phyloP scores from a whole-genome alignment of 2,888 invertebrate genomes.

The Phalera bucephala region DNA sequence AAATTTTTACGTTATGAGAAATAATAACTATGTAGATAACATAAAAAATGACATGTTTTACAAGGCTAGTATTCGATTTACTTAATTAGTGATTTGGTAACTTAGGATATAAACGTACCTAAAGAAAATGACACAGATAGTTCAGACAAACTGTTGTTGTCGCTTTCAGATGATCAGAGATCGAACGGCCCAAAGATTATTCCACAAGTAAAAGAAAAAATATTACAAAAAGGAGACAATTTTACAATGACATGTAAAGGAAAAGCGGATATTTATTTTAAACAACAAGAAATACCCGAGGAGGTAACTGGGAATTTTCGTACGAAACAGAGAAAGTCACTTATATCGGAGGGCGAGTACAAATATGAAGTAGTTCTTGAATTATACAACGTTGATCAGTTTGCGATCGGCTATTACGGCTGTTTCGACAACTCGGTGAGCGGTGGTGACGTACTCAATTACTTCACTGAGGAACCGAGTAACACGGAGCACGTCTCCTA shows the following conservation, averaged over 20 bases:
- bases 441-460: slow-evolving; percentile 43
- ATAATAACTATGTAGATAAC: too few relatives aligned
- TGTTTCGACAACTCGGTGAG: slow-evolving; percentile 73
- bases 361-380: slow-evolving; percentile 71
- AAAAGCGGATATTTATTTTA: slow-evolving; percentile 50
- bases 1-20: too few relatives aligned
- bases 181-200: slow-evolving; percentile 57
- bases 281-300: slow-evolving; percentile 62
- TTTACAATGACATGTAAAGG: slow-evolving; percentile 63
- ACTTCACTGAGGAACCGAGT: slow-evolving; percentile 57
- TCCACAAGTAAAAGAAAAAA: slow-evolving; percentile 56
- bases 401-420: slow-evolving; percentile 81
- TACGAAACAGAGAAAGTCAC: slow-evolving; percentile 16
- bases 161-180: slow-evolving; percentile 67
- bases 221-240: slow-evolving; percentile 66
- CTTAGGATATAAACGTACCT: too few relatives aligned
- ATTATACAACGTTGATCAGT: slow-evolving; percentile 65
- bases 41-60: too few relatives aligned
- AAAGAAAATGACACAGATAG: too few relatives aligned
- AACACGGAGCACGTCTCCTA: slow-evolving; percentile 62
- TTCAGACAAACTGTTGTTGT: too few relatives aligned
- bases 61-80: too few relatives aligned
- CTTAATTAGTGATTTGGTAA: too few relatives aligned
- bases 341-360: slow-evolving; percentile 38
- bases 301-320: slow-evolving; percentile 45